phyloP scores from a whole-genome alignment of 2,888 invertebrate genomes.

The Julus scanicus region DNA sequence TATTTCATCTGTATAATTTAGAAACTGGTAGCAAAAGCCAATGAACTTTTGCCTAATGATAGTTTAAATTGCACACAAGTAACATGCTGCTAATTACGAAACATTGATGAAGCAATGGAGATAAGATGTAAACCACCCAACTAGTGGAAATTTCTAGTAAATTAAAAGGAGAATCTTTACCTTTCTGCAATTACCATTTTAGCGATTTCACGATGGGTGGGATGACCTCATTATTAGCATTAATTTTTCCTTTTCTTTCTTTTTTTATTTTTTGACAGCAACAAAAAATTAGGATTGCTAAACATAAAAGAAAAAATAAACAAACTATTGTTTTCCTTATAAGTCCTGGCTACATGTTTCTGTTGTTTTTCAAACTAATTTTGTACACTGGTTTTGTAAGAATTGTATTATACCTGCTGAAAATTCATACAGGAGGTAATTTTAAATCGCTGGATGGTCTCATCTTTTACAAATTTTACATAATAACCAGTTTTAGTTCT shows the following conservation, averaged over 20 bases:
- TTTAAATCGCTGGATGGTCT: too few species aligned
- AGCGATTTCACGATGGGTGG: conserved; percentile 29
- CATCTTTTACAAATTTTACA: too few species aligned
- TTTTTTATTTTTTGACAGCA: background rate
- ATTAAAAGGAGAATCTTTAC: conserved; percentile 19
- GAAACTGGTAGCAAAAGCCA: conserved; percentile 13
- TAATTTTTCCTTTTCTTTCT: too few species aligned
- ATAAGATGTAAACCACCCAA: conserved; percentile 34
- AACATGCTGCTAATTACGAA: conserved; percentile 32
- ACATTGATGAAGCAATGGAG: conserved; percentile 28
- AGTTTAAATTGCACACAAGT: conserved; percentile 20
- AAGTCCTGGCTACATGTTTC: background rate
- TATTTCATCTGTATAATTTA: conserved; percentile 14
- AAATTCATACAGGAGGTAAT: too few species aligned
- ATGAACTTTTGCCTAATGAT: conserved; percentile 38
- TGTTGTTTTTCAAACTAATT: background rate
- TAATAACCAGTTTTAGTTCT: too few species aligned
- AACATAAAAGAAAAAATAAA: background rate
- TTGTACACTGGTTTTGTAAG: background rate
- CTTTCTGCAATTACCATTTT: conserved; percentile 39
- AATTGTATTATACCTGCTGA: too few species aligned
- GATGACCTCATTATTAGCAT: background rate
- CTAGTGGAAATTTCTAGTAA: conserved; percentile 9
- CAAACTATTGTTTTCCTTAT: background rate
- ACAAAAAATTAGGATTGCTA: background rate